Percentiles rank a stretch among this genome's conserved stretches.
Conservation (phyloP, 2,113 vertebrate genomes). For the Coreoperca whiteheadi region DNA sequence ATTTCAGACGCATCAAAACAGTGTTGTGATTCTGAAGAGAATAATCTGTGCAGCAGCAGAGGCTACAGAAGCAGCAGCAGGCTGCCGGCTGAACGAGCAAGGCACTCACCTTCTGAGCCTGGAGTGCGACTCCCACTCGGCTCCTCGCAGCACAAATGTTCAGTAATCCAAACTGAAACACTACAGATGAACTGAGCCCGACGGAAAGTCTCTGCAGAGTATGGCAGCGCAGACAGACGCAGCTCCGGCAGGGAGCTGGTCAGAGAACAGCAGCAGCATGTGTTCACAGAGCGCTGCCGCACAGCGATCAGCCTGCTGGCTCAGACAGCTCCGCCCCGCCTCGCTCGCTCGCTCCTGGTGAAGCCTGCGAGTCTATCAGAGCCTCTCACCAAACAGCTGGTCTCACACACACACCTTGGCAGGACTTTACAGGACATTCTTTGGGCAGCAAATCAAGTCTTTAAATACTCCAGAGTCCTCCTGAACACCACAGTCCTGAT, state of each 20-base stretch:
- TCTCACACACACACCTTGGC: slow-evolving; percentile 31
- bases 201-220: too few species aligned
- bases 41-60: too few species aligned
- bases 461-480: slow-evolving; percentile 42
- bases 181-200: background rate
- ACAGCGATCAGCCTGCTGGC: too few species aligned
- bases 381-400: slow-evolving; percentile 45
- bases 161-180: slow-evolving; percentile 44
- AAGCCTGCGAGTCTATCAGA: slow-evolving; percentile 64
- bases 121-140: slow-evolving; percentile 13
- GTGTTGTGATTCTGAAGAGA: too few species aligned
- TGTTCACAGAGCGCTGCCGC: too few species aligned
- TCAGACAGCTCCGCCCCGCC: too few species aligned
- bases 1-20: too few species aligned
- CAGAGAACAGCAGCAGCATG: too few species aligned
- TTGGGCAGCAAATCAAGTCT: slow-evolving; percentile 35
- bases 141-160: background rate
- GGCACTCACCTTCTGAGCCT: slow-evolving; percentile 16
- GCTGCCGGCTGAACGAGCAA: background rate
- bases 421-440: slow-evolving; percentile 55
- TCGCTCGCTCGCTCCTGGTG: background rate
- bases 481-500: background rate
- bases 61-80: background rate
- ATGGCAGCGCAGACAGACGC: too few species aligned
- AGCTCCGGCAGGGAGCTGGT: too few species aligned